Evolutionary conservation across 2,797 vertebrate genomes (phyloP), one percentile per base, ranked within the genome.

Genomic region (Channa striata): DNA sequence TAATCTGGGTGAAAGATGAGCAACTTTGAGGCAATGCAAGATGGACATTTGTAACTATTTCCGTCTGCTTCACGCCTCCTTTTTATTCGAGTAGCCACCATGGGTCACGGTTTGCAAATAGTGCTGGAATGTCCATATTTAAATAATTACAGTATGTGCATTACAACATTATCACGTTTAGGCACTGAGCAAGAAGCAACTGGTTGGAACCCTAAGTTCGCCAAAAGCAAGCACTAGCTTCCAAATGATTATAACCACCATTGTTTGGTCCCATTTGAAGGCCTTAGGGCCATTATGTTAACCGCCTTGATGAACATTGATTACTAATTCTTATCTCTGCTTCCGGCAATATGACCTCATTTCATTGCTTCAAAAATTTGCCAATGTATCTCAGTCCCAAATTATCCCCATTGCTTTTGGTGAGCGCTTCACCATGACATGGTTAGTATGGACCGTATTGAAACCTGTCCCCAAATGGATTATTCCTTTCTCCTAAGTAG

Each of bases 361-460:
- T 88, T 85, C 87, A 88, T 86, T 84, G 86, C 80, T 67, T 81
- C 63, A 77, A 82, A 88, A 87, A 87, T 81, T 81, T 85, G 78
- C 82, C 90, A 83, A 88, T 84, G 78, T 82, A 76, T 83, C 84
- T 82, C 43, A 1, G 42, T n/a, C 36, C 78, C 81, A 88, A 93
- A 94, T 93, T 87, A 92, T 90, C 88, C 82, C 71, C 75, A 70
- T 82, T 72, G 86, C 85, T 89, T 75, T 82, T 77, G 82, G 78
- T 81, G 78, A 86, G 82, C 77, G 68, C 82, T 68, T 89, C 84
- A 67, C 70, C 47, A 39, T 90, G 90, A 91, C 91, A 87, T 91
- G 80, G 92, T 92, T 93, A 92, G 90, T 88, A 91, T 92, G 92
- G 92, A 92, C 88, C 77, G 53, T 90, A 91, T 91, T 93, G 92